Evolutionary conservation across 2,888 invertebrate species (phyloP), one percentile per base, ranked within the genome.

Genomic region (Germaria angustata): DNA sequence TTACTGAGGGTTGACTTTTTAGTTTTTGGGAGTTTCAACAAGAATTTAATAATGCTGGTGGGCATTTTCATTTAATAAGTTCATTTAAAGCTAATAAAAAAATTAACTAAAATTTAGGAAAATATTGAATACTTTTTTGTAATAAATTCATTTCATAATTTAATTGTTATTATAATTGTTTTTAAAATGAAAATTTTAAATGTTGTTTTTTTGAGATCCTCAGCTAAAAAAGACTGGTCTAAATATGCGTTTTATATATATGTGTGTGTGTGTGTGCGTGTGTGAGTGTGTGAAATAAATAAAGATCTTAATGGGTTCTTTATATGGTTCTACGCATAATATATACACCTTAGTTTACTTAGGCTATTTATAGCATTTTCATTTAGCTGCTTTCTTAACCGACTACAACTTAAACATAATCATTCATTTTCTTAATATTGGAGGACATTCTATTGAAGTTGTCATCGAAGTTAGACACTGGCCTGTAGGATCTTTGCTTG

Each of bases 401-500:
- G 24, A n/a, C 1, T 2, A 13, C 34, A 22, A 17, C 73, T 84
- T 86, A 86, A 83, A 85, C 86, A 81, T 85, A 86, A 53, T 85
- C 86, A 75, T 86, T 86, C 80, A 81, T 85, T 84, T 85, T 85
- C 79, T 86, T 86, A 39, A 86, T 86, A 80, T 85, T 86, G 28
- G 85, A 84, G 4, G 86, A 81, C 84, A 85, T 86, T 72, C 85
- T 87, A 84, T 88, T 90, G 84, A 88, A 89, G 84, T 89, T 91
- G 57, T 90, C 89, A 84, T 91, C 91, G 76, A 89, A 86, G 75
- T 87, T 89, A 15, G 90, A 89, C 59, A 91, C 91, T 2, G 91
- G 90, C 32, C 88, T 86, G 81, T 91, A 91, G 84, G 91, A 91
- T 85, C 91, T 89, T 84, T 91, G 89, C 75, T 88, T 89, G 79